Evolutionary conservation across 2,888 invertebrate species (phyloP), one percentile per base, ranked within the genome.

Genomic region (Peribatodes rhomboidaria): DNA sequence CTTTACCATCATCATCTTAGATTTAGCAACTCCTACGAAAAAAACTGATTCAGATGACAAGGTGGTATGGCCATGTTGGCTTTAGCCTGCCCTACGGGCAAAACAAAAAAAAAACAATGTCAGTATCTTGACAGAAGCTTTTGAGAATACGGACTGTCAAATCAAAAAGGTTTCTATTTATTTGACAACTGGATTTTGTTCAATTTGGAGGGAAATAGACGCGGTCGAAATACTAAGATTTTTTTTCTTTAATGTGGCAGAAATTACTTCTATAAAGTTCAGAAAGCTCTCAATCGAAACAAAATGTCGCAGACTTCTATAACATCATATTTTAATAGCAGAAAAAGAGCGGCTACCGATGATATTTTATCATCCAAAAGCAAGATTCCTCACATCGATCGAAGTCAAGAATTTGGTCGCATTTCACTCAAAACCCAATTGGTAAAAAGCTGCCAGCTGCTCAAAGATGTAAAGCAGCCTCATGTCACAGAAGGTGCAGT

Each of bases 301-400:
- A 78, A 37, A 13, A 97, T 97, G 97, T 95, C 97, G 70, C 97
- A 97, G 88, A 95, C 96, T 76, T 96, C 96, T 55, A 94, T 97
- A 64, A 95, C 96, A 68, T 94, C 95, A 70, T 97, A 94, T 93
- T 97, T 97, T 85, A 95, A 94, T 83, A 95, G 95, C 77, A 94
- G 97, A 80, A 97, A 97, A 90, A 94, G 97, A 77, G 94, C 95
- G 64, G 96, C 96, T n/a, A 85, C 92, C 9, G 96, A 97, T 55
- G 97, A 97, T 81, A 81, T 90, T 77, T 75, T 87, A 80, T 83
- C 91, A 86, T 82, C 92, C 58, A 93, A 94, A 84, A 94, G 85
- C 82, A 95, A 95, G 83, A 72, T 89, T 65, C 79, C 87, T 47
- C 86, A 89, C 67, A 73, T 89, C 11, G 88, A 89, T 53, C 77